Evolutionary conservation across 2,113 vertebrate genomes (phyloP), one percentile per base, ranked within the genome.

Genomic region (Chrysemys picta): DNA sequence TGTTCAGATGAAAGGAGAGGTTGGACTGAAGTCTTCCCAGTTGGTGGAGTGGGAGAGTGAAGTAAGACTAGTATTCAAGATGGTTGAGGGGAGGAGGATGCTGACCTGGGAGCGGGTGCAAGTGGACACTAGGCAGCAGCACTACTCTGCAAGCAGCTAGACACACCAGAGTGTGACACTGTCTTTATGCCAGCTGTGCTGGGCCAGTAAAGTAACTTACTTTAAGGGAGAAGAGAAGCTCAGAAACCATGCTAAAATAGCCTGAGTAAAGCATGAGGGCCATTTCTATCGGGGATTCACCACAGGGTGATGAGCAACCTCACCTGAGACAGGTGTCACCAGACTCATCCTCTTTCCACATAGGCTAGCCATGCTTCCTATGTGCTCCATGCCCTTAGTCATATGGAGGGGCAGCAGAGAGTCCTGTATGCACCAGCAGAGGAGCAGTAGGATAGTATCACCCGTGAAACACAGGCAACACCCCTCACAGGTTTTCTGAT

Each of bases 381-480:
- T 2, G 72, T 0, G 0, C 72, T 49, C 45, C 57, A 72, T 72
- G 72, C n/a, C 19, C 24, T 16, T 35, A 87, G 24, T 17, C 31
- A 29, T 52, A 0, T 31, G 49, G 19, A 95, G 19, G 45, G 78
- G 42, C 24, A 29, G 21, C 35, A 91, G 82, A 80, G 27, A 84
- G 1, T 84, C 8, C 42, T 78, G 13, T 38, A 65, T 17, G 21
- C 1, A 56, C 4, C 38, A 90, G 12, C 31, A 88, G 85, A n/a
- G 45, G 3, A 38, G 86, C 88, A 87, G 35, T 3, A 17, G 5
- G 50, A 47, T 56, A 27, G 54, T 56, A 1, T 69, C 19, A 31
- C 19, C 27, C 84, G 1, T 59, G 22, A 95, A 86, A 62, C 24
- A n/a, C n/a, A 90, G 76, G 19, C 35, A 91, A 69, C 8, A 38